Base-by-base conservation (phyloP, 2,888 invertebrate species). In the Orchesella flavescens region DNA sequence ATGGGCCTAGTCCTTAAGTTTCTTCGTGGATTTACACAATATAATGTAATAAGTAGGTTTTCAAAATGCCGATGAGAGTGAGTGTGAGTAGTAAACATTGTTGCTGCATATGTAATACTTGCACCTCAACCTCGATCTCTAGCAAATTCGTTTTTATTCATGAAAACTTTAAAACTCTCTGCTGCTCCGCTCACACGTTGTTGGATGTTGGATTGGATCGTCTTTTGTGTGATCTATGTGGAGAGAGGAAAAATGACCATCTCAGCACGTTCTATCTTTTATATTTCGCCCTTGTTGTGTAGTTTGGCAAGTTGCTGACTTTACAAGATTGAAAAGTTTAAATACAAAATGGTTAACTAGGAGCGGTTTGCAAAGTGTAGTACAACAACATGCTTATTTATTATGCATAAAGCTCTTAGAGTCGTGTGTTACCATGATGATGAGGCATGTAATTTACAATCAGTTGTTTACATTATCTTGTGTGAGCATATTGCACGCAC, bases 371-470 rank as follows among this genome's bases (percentile, higher is more conserved):
- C 17, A 65, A 65, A 65, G 21, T 43, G 43, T 43, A 43, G 34
- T 17, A n/a, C 65, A 43, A 24, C 65, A 65, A 65, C 44, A 17
- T 65, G 65, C 23, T 43, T 34, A 65, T 65, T 65, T 65, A 65
- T 65, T 65, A 65, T 65, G 65, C 65, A 65, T 65, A 65, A 43
- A 65, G 65, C 65, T 43, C 43, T 65, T 65, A 68, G n/a, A n/a
- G 68, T 68, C 68, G 68, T 68, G 68, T 68, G 68, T 46, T 68
- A 68, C 49, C 19, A 12, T 49, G 66, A 66, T 46, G 66, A 43
- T 43, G 44, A 66, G 66, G 43, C 49, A 49, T 77, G 57, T 77
- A 77, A 77, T 77, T 77, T 68, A 61, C 69, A 77, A 65, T 68
- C 69, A 49, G 13, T 15, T 43, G 43, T 72, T 44, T 44, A 10